Evolutionary conservation across 2,797 vertebrate genomes (phyloP), one percentile per base, ranked within the genome.

Genomic region (Eulemur rubriventer): DNA sequence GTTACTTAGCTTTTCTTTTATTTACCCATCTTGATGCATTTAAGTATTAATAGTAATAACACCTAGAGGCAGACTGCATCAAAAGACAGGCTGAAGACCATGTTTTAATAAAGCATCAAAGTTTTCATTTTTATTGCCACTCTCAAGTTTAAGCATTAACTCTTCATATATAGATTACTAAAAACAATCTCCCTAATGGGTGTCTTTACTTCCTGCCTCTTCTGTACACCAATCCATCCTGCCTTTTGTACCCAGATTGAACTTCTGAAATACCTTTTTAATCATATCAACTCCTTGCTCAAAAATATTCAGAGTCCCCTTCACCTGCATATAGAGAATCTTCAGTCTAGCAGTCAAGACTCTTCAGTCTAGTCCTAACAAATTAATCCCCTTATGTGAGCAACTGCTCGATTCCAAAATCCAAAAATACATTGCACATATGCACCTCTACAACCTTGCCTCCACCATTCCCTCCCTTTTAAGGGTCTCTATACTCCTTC

Each of bases 41-140:
- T 91, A 57, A n/a, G 24, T 52, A 70, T 28, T 59, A n/a, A 18
- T n/a, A n/a, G 17, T 17, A 73, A 76, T 80, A 76, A 80, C 65
- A 78, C 50, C 65, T 87, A 94, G 76, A 79, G 24, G 70, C 38
- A 96, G 35, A 61, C 33, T 57, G 8, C 18, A 38, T 63, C 43
- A 61, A 82, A 61, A 35, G 12, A 30, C 30, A 81, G 35, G 30
- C 61, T 52, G 5, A 57, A 78, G 59, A 46, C 9, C 24, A 67
- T 46, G 24, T 81, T 94, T 86, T 52, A 95, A 82, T 52, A 89
- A 92, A 89, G 6, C 35, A 79, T 63, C n/a, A 35, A 81, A 69
- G 38, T n/a, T 48, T 89, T 46, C 61, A 90, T 55, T 55, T 88
- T 82, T 48, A 93, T 17, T 35, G 46, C 52, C 35, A 83, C 38